A percentile compares a stretch with the other conserved stretches of the same genome.
Evolutionary conservation across 2,797 vertebrate species (phyloP).

Genomic region (Antrozous pallidus): DNA sequence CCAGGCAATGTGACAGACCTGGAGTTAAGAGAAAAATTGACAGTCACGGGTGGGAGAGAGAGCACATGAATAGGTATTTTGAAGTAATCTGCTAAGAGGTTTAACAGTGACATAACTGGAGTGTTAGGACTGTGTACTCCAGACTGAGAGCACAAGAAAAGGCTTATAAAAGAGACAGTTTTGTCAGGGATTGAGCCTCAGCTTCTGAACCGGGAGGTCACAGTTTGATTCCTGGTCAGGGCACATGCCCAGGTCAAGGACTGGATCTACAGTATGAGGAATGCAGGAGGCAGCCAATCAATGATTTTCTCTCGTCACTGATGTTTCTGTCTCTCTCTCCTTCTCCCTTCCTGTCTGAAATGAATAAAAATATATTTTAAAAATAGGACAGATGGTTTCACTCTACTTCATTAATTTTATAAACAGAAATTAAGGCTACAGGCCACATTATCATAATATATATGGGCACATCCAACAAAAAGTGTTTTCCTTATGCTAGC

Average conservation of each 20-base stretch:
- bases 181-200: too few relatives aligned
- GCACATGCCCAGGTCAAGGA: too few relatives aligned
- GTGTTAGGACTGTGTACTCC: too few relatives aligned
- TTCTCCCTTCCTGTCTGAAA: too few relatives aligned
- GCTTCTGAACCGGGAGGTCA: too few relatives aligned
- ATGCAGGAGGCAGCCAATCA: too few relatives aligned
- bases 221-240: too few relatives aligned
- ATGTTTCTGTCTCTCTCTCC: too few relatives aligned
- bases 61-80: background rate
- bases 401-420: background rate
- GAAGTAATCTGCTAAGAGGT: background rate
- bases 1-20: background rate
- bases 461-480: background rate
- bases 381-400: background rate
- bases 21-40: background rate
- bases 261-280: too few relatives aligned
- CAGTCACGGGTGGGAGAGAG: background rate
- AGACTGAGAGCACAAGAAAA: background rate
- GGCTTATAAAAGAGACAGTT: background rate
- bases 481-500: conserved; percentile 14
- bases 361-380: too few relatives aligned
- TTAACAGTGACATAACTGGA: background rate
- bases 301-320: too few relatives aligned
- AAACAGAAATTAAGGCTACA: background rate
- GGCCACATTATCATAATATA: background rate